Evolutionary conservation across 2,888 invertebrate genomes (phyloP), one percentile per base, ranked within the genome.

Genomic region (Melipona beecheii): DNA sequence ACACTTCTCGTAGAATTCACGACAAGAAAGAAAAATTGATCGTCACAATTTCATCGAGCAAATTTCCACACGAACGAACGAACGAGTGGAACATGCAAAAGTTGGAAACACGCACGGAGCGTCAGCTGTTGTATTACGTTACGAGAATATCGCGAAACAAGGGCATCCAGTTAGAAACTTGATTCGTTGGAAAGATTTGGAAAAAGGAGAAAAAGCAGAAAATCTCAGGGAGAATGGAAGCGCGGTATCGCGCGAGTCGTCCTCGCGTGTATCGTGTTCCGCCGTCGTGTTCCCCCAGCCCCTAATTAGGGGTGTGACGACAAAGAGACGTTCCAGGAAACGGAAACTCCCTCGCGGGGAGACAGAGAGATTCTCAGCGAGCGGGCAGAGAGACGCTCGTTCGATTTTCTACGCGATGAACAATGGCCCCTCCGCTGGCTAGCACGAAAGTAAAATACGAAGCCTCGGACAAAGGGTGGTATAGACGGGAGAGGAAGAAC

Each of bases 391-490:
- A 62, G 70, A 19, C 75, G 75, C 56, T 31, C 78, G 75, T 84
- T 79, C 75, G 81, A 88, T 87, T 86, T 88, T 83, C 77, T 77
- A 73, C 76, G 74, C 78, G 81, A 50, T 74, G 84, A 89, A 90
- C 87, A 89, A 87, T 89, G 86, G 84, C 86, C 74, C 68, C 73
- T 58, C 43, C 43, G 69, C 70, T 68, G 78, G 43, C 82, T 81
- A 78, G 82, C 75, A 78, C 84, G 87, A 90, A 87, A 88, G 90
- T 81, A 84, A 79, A 81, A 86, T 86, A 86, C 90, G 72, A 75
- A 69, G 83, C 43, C 62, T 21, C 49, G 76, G 77, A 89, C 77
- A 86, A 85, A 86, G 75, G 82, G 78, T 82, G 78, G 78, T 84
- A 80, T 78, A 78, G 81, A 80, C 75, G 60, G 76, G 77, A 83